A percentile compares a stretch with the other conserved stretches of the same genome.
Evolutionary conservation across 2,113 vertebrate species (phyloP).

Genomic region (Numida meleagris): DNA sequence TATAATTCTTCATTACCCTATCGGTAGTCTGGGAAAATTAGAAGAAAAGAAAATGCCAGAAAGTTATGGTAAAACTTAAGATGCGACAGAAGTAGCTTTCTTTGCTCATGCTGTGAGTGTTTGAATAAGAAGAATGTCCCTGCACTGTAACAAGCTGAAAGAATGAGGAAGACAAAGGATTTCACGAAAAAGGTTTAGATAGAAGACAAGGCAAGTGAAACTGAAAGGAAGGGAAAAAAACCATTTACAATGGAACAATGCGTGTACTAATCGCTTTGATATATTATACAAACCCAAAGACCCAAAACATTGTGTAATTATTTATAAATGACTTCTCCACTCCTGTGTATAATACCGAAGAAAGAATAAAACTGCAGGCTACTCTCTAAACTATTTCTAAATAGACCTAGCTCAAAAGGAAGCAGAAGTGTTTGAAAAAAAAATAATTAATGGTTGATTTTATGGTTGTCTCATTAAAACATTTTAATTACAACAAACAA

Average conservation of each 20-base stretch:
- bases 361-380: slow-evolving; percentile 98
- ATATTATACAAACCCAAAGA: slow-evolving; percentile 99
- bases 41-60: slow-evolving; percentile 82
- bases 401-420: slow-evolving; percentile 88
- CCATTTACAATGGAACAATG: slow-evolving; percentile 97
- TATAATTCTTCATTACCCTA: slow-evolving; percentile 81
- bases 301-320: slow-evolving; percentile 99
- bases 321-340: slow-evolving; percentile 99
- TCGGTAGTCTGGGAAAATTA: slow-evolving; percentile 81
- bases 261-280: slow-evolving; percentile 99
- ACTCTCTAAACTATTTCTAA: slow-evolving; percentile 94
- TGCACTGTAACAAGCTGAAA: slow-evolving; percentile 97
- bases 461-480: slow-evolving; percentile 99
- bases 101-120: slow-evolving; percentile 94
- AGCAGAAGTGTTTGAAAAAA: slow-evolving; percentile 88
- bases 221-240: slow-evolving; percentile 91
- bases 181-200: slow-evolving; percentile 94
- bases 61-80: slow-evolving; percentile 85
- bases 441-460: slow-evolving; percentile 99
- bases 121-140: slow-evolving; percentile 97
- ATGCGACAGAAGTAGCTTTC: slow-evolving; percentile 86
- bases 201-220: slow-evolving; percentile 93
- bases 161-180: slow-evolving; percentile 96
- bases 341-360: slow-evolving; percentile 86
- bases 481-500: slow-evolving; percentile 96